Evolutionary conservation across 2,888 invertebrate species (phyloP).

Genomic region (Mycalesis mineus): DNA sequence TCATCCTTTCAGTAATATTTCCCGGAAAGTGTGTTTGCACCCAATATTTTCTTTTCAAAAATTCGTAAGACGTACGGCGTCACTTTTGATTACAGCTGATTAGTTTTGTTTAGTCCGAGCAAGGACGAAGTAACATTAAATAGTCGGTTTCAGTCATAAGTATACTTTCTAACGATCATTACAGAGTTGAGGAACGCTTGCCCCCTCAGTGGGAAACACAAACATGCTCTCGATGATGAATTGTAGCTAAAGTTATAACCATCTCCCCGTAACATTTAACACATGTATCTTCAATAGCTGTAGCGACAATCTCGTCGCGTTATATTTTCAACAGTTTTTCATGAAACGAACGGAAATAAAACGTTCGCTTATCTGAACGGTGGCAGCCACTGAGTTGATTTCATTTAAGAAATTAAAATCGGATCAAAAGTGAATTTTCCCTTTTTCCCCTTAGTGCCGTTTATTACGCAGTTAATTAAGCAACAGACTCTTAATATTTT

Average conservation of each 20-base stretch:
- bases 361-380: background rate
- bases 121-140: too few species aligned
- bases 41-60: background rate
- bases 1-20: background rate
- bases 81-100: too few species aligned
- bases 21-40: too few species aligned
- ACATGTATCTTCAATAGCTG: too few species aligned
- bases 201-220: too few species aligned
- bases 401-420: slow-evolving; percentile 4
- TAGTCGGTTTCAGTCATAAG: too few species aligned
- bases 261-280: background rate
- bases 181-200: too few species aligned
- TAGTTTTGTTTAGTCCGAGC: too few species aligned
- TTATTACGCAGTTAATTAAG: background rate
- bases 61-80: background rate
- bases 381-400: background rate
- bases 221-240: too few species aligned
- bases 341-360: background rate
- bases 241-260: too few species aligned
- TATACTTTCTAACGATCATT: too few species aligned
- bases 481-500: background rate
- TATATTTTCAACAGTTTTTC: background rate
- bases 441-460: background rate
- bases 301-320: background rate
- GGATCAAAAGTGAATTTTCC: background rate